These are phyloP conservation scores for Leucophenga varia DNA, from an alignment of 1,140 invertebrate species.

Conservation along the genomic window DNA sequence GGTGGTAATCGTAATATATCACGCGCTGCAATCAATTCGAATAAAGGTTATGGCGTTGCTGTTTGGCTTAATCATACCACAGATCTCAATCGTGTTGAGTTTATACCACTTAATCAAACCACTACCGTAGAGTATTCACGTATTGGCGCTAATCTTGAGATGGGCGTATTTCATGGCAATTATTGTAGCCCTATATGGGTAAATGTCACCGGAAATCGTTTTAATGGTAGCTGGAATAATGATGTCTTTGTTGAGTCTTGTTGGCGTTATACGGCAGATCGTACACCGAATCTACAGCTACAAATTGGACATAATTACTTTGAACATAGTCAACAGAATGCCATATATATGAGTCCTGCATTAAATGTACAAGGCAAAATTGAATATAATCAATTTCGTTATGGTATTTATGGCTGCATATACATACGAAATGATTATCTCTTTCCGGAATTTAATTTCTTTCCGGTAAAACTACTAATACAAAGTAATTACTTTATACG, in stretches of 20 bases:
- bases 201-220: constrained; percentile 84
- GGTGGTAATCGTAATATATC: constrained; percentile 90
- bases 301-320: constrained; percentile 87
- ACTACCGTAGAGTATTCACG: constrained; percentile 84
- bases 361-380: constrained; percentile 78
- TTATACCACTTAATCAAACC: constrained; percentile 77
- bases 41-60: constrained; percentile 80
- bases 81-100: constrained; percentile 67
- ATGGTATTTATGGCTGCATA: constrained; percentile 79
- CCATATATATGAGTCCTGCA: constrained; percentile 79
- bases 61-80: constrained; percentile 87
- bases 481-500: constrained; percentile 86
- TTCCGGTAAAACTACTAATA: constrained; percentile 72
- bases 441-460: constrained; percentile 72
- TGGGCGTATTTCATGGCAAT: constrained; percentile 81
- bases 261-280: constrained; percentile 63
- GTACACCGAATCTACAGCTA: constrained; percentile 62
- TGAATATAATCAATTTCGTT: constrained; percentile 85
- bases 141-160: constrained; percentile 79
- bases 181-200: constrained; percentile 74
- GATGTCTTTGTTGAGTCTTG: constrained; percentile 78
- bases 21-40: constrained; percentile 74
- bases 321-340: constrained; percentile 72
- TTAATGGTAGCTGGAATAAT: constrained; percentile 73
- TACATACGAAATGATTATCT: constrained; percentile 77